Conservation (phyloP, 2,113 vertebrate genomes). For the Pterocles orientalis region DNA sequence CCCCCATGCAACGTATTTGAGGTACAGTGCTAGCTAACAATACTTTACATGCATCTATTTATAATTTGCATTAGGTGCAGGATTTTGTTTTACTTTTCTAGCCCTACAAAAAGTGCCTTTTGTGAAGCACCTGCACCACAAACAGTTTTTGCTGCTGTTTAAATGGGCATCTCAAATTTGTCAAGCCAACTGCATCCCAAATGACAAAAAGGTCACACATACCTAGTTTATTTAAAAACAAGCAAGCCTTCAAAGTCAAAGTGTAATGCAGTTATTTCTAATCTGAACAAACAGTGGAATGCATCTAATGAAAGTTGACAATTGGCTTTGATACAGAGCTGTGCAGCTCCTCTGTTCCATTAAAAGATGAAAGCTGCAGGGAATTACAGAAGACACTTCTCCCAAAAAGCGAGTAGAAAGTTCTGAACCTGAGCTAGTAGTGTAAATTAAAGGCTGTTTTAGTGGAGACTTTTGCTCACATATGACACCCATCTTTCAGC, state of each 20-base stretch:
- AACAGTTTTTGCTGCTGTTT: constrained; percentile 11
- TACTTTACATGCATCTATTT: background rate
- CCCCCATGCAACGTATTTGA: background rate
- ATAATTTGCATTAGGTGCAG: background rate
- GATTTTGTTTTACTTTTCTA: background rate
- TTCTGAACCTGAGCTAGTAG: constrained; percentile 42
- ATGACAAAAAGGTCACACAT: constrained; percentile 56
- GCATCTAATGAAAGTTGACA: constrained; percentile 65
- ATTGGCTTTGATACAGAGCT: constrained; percentile 62
- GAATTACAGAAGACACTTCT: constrained; percentile 37
- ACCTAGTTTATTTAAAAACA: constrained; percentile 53
- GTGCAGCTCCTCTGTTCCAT: constrained; percentile 48
- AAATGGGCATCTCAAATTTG: constrained; percentile 27
- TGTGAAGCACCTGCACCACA: background rate
- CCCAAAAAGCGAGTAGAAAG: constrained; percentile 36
- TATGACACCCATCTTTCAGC: background rate
- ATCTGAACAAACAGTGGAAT: constrained; percentile 57
- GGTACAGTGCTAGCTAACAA: background rate
- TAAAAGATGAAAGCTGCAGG: constrained; percentile 54
- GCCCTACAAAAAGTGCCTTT: background rate
- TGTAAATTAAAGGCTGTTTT: background rate
- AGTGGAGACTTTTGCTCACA: background rate
- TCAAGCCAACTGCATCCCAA: constrained; percentile 37
- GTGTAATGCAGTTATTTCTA: constrained; percentile 65
- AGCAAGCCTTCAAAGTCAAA: constrained; percentile 61